Evolutionary conservation across 2,888 invertebrate species (phyloP).

Genomic region (Xanthia togata): DNA sequence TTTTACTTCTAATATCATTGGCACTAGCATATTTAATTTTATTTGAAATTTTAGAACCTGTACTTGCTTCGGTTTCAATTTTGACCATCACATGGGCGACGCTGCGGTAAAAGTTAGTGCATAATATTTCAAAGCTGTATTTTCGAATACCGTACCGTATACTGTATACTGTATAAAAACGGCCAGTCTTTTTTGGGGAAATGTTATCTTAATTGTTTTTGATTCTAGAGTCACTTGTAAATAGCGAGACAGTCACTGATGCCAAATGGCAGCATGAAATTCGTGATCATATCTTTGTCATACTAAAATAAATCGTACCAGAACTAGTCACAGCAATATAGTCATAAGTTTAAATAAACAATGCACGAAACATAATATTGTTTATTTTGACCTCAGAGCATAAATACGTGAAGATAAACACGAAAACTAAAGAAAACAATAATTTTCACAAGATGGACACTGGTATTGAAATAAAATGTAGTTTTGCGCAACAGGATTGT

Average conservation of each 20-base stretch:
- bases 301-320: conserved; percentile 31
- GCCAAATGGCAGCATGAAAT: conserved; percentile 14
- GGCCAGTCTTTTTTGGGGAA: not conserved
- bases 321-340: conserved; percentile 48
- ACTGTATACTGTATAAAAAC: too few relatives aligned
- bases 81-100: not conserved
- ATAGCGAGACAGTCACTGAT: not conserved
- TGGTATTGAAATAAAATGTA: conserved; percentile 21
- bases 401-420: conserved; percentile 51
- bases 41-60: not conserved
- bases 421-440: conserved; percentile 48
- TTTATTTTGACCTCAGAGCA: conserved; percentile 54
- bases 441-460: conserved; percentile 5
- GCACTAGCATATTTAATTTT: too few relatives aligned
- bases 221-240: not conserved
- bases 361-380: conserved; percentile 48
- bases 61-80: too few relatives aligned
- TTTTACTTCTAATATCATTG: too few relatives aligned
- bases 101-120: not conserved
- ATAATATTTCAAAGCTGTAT: not conserved
- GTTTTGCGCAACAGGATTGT: conserved; percentile 21
- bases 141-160: not conserved
- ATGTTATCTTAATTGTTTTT: not conserved
- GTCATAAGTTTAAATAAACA: conserved; percentile 59
- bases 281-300: conserved; percentile 12